Evolutionary conservation across 2,113 vertebrate species (phyloP), one percentile per base, ranked within the genome.

Genomic region (Chlamydotis undulata): DNA sequence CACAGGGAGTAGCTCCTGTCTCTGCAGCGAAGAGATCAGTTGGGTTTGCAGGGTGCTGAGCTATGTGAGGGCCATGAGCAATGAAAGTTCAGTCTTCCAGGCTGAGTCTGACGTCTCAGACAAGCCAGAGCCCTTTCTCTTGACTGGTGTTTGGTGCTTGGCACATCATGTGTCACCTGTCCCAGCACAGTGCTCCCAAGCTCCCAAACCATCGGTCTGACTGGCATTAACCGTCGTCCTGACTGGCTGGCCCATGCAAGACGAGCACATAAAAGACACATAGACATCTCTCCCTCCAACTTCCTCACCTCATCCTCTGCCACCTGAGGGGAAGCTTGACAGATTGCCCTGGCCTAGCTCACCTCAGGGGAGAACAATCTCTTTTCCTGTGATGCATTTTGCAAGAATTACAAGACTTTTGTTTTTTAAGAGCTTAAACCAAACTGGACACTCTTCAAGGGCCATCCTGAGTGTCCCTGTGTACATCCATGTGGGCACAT

Each of bases 401-500:
- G 49, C 24, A 78, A 63, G 35, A 64, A 91, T 5, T 23, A 3
- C 4, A 89, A 57, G 22, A 47, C 7, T 75, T 57, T 7, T 7
- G 7, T 1, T 13, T 82, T 93, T 64, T 22, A 71, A 67, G 39
- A 70, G 26, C 33, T 49, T 53, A 35, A 81, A 43, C 8, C 37
- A 75, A 70, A 63, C 35, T n/a, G 21, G 22, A 23, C 19, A 56
- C 41, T 7, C 80, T 64, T 67, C 65, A 76, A 31, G 59, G 19
- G 73, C 15, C 26, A 87, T 12, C 53, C 45, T 47, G n/a, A 41
- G 31, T 3, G 5, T 19, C 16, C 31, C 22, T 15, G 12, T 14
- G 16, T 6, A 29, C 1, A 0, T 41, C 39, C 19, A 29, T 4
- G 5, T 0, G 1, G 56, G 37, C 1, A 8, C 21, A 21, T 52